phyloP scores from a whole-genome alignment of 1,140 invertebrate species.

The Acromyrmex heyeri region DNA sequence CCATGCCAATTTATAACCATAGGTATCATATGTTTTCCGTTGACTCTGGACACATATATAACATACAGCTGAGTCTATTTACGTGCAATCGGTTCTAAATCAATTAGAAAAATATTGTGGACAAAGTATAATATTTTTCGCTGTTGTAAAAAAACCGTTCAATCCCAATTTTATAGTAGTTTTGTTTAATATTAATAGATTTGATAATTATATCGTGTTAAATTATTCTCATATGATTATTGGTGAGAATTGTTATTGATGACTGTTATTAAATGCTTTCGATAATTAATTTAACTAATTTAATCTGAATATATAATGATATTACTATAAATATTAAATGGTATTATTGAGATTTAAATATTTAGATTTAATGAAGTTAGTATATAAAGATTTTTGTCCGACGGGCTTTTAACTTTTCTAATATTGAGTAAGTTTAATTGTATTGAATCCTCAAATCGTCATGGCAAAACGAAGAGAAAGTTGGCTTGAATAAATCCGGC shows the following conservation, averaged over 20 bases:
- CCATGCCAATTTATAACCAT: background rate
- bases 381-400: background rate
- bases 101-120: background rate
- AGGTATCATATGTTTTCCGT: background rate
- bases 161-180: background rate
- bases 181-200: background rate
- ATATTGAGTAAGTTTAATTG: background rate
- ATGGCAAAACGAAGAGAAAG: slow-evolving; percentile 65
- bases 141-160: background rate
- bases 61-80: background rate
- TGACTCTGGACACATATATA: background rate
- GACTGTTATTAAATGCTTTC: background rate
- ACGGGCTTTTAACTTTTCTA: slow-evolving; percentile 1
- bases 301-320: background rate
- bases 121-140: background rate
- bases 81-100: slow-evolving; percentile 1
- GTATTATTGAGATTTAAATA: background rate
- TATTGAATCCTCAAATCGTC: slow-evolving; percentile 35
- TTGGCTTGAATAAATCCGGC: slow-evolving; percentile 6
- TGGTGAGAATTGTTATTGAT: background rate
- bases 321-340: background rate
- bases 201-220: slow-evolving; percentile 4
- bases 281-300: background rate
- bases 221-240: background rate
- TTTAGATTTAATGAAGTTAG: background rate